These are phyloP conservation scores for Neotragus pygmaeus DNA, from an alignment of 2,113 vertebrate species.

Conservation along the genomic window DNA sequence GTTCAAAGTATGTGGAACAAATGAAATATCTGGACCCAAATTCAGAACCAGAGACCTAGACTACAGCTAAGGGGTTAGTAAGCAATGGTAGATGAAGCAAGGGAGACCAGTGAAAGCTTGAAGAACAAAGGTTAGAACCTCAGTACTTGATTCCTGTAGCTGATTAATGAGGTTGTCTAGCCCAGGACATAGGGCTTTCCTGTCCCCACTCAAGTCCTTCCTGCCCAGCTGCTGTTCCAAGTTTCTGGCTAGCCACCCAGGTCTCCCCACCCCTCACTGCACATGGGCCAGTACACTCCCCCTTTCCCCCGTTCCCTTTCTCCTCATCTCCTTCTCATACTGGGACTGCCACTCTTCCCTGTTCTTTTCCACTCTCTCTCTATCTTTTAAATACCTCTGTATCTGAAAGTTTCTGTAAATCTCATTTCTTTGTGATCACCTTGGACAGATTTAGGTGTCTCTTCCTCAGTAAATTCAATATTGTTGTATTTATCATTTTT, in stretches of 20 bases:
- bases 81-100: neutral
- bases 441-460: neutral
- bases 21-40: neutral
- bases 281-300: neutral
- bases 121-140: neutral
- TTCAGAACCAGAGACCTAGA: neutral
- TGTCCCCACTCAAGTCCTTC: neutral
- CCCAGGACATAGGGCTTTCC: neutral
- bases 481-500: neutral
- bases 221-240: neutral
- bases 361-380: neutral
- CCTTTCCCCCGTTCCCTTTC: neutral
- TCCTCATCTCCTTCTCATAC: neutral
- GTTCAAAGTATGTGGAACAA: neutral
- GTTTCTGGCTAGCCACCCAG: no score
- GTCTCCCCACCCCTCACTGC: rapidly evolving
- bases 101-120: neutral
- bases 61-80: neutral
- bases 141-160: neutral
- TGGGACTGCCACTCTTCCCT: neutral
- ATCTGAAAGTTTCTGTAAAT: neutral
- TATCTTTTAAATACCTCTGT: neutral
- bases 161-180: neutral
- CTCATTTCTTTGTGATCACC: neutral
- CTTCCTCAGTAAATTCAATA: neutral